Base-by-base conservation (phyloP, 2,888 invertebrate genomes). In the Cataglyphis cursor region DNA sequence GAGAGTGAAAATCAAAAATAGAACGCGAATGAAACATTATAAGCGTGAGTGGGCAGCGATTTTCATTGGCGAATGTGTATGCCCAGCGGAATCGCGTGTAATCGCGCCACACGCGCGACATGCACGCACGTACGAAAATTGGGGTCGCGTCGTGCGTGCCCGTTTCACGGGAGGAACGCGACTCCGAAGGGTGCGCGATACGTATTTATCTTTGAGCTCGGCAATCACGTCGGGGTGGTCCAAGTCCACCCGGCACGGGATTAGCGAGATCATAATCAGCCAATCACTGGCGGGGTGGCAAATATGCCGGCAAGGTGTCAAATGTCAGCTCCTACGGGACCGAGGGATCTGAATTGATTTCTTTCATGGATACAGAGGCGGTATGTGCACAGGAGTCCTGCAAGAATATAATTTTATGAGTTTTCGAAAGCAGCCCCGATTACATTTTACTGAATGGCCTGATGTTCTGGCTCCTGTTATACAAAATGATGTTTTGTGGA, bases 181-280 rank as follows among this genome's bases (percentile, higher is more conserved):
- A 3, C n/a, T 84, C 68, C 76, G 62, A 68, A 82, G 88, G 89
- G 83, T 85, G 76, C 73, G 75, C 59, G 35, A 61, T 48, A 41
- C 44, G 84, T 94, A 91, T 94, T 94, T 93, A 92, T 91, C 90
- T 89, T 90, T 87, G 91, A 93, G 93, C 92, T 93, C 85, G 91
- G 90, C 93, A 93, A 93, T 92, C 92, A 92, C 91, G 92, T 87
- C 92, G 81, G 91, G 93, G 91, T 93, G 92, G 93, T 90, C 91
- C 89, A 86, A 83, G 85, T 82, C 76, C 87, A 81, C 83, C 90
- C 83, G 85, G 64, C 89, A 81, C 85, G 70, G 91, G 92, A 93
- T 93, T 95, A 94, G 93, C 91, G 89, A 94, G 94, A 94, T 94
- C 93, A 94, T 94, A 94, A 94, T 95, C 94, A 94, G 92, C 92